These are phyloP conservation scores for Camelus bactrianus DNA, from an alignment of 2,113 vertebrate species.

Conservation along the genomic window DNA sequence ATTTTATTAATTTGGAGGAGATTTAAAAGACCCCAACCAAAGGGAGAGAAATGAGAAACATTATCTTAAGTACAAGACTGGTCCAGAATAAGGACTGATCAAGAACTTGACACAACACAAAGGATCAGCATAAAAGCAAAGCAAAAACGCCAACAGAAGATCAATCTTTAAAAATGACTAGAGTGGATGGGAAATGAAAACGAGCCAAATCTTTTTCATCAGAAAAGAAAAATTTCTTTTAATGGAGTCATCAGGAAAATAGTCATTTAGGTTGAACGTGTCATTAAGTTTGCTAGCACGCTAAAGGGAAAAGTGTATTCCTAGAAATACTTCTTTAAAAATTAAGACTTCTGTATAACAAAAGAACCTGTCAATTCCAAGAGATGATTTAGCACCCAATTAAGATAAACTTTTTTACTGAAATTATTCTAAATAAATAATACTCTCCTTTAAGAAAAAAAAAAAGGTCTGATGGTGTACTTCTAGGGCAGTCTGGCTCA, in stretches of 20 bases:
- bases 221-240: neutral
- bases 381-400: neutral
- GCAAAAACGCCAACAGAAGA: neutral
- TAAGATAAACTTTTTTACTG: constrained; percentile 8
- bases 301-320: neutral
- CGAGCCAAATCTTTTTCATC: neutral
- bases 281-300: neutral
- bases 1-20: neutral
- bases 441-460: neutral
- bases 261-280: neutral
- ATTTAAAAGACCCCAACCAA: neutral
- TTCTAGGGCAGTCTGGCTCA: neutral
- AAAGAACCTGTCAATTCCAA: constrained; percentile 17
- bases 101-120: neutral
- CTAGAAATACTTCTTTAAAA: neutral
- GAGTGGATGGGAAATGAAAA: neutral
- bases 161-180: neutral
- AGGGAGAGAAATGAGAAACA: neutral
- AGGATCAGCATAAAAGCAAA: neutral
- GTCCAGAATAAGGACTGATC: neutral
- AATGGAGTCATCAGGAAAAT: neutral
- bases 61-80: neutral
- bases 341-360: neutral
- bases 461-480: neutral
- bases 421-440: constrained; percentile 15